Conservation (phyloP, 2,797 vertebrate genomes). For the Acrossocheilus wenchowensis region DNA sequence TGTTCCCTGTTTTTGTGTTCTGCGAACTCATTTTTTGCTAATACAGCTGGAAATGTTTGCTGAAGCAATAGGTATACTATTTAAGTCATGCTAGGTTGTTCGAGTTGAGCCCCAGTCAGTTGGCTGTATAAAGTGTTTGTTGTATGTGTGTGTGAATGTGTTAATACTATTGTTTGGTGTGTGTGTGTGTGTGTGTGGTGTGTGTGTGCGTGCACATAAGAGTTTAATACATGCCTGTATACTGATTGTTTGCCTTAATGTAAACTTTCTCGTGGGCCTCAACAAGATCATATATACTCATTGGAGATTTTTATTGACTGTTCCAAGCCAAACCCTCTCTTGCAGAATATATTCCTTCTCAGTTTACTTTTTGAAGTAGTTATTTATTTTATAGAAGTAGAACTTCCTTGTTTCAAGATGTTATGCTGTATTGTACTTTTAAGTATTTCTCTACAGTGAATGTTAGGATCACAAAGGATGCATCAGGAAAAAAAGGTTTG, state of each 20-base stretch:
- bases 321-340: constrained; percentile 3
- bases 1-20: constrained; percentile 40
- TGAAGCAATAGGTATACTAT: not conserved
- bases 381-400: constrained; percentile 47
- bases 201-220: not conserved
- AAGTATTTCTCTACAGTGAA: constrained; percentile 1
- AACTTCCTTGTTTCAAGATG: constrained; percentile 11
- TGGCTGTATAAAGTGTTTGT: constrained; percentile 18
- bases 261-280: constrained; percentile 10
- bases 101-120: not conserved
- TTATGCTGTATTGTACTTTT: constrained; percentile 31
- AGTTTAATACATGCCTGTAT: constrained; percentile 23
- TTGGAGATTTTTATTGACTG: not conserved
- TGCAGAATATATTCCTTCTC: constrained; percentile 23
- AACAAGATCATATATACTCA: not conserved
- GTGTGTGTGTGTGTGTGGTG: not conserved
- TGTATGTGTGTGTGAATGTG: not conserved
- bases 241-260: constrained; percentile 37
- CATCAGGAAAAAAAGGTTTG: not conserved
- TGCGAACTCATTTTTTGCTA: not conserved
- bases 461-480: constrained; percentile 6
- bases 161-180: not conserved
- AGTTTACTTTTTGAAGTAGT: constrained; percentile 25
- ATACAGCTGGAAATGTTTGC: not conserved
- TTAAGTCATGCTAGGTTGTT: constrained; percentile 3